Evolutionary conservation across 2,888 invertebrate genomes (phyloP).

Genomic region (Proisotoma minuta): DNA sequence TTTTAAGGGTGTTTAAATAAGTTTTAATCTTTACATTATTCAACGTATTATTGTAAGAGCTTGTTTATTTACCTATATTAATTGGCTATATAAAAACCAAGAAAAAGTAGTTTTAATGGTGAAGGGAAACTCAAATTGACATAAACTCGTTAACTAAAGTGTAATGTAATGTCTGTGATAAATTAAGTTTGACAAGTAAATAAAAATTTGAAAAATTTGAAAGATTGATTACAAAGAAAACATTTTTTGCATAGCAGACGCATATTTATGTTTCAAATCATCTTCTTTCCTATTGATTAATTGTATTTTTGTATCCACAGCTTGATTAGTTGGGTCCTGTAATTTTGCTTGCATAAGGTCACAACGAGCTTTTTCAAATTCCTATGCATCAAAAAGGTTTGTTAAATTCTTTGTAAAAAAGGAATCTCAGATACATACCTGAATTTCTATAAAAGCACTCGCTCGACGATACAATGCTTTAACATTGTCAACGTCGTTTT

Average conservation of each 20-base stretch:
- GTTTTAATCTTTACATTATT: too few species aligned
- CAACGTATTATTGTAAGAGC: too few species aligned
- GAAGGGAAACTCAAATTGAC: too few species aligned
- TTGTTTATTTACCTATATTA: neutral
- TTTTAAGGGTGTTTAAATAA: too few species aligned
- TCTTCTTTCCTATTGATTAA: conserved; percentile 58
- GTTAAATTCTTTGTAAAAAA: neutral
- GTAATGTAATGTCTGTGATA: conserved; percentile 22
- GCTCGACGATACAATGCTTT: conserved; percentile 57
- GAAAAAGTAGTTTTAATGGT: neutral
- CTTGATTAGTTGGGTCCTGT: conserved; percentile 63
- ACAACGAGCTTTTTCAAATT: conserved; percentile 49
- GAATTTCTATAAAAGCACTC: conserved; percentile 51
- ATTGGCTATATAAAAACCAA: neutral
- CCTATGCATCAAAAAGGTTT: conserved; percentile 25
- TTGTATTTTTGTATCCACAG: conserved; percentile 59
- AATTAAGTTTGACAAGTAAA: neutral
- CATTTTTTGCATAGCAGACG: conserved; percentile 57
- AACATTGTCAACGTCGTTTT: conserved; percentile 52
- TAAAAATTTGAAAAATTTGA: neutral
- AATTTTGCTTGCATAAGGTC: conserved; percentile 65
- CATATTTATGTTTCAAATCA: conserved; percentile 59
- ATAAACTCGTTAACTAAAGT: too few species aligned
- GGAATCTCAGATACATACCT: conserved; percentile 27
- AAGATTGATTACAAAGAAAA: conserved; percentile 38